Evolutionary conservation across 2,888 invertebrate species (phyloP).

Genomic region (Automeris io): DNA sequence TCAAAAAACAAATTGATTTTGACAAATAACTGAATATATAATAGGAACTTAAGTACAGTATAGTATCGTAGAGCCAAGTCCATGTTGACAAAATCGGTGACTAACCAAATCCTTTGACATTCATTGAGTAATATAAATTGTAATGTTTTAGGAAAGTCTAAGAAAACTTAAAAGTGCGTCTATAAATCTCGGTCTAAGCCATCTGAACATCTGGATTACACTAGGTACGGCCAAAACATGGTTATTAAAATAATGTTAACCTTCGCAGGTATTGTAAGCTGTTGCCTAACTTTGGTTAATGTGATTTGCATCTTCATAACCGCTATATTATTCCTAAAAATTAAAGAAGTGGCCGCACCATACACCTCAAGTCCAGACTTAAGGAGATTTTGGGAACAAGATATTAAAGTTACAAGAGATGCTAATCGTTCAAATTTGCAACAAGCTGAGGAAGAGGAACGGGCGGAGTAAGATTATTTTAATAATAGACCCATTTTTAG

Average conservation of each 20-base stretch:
- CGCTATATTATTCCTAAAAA: conserved; percentile 87
- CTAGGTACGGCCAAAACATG: too few species aligned
- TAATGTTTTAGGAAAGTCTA: too few species aligned
- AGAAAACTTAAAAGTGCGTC: too few species aligned
- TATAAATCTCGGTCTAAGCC: too few species aligned
- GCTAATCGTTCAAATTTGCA: conserved; percentile 79
- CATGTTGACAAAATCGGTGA: too few species aligned
- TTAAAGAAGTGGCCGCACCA: conserved; percentile 90
- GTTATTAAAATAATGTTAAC: not conserved
- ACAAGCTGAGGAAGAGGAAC: conserved; percentile 74
- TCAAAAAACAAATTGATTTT: too few species aligned
- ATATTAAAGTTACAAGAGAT: conserved; percentile 84
- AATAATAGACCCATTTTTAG: not conserved
- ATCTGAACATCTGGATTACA: too few species aligned
- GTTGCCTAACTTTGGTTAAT: conserved; percentile 87
- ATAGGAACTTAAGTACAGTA: too few species aligned
- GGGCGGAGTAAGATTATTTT: conserved; percentile 48
- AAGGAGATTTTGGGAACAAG: conserved; percentile 87
- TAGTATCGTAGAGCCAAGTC: too few species aligned
- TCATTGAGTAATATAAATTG: too few species aligned
- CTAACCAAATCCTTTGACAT: too few species aligned
- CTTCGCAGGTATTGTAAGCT: conserved; percentile 81
- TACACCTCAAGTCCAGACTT: conserved; percentile 85
- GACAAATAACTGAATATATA: too few species aligned
- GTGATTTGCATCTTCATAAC: conserved; percentile 90